A percentile compares a stretch with the other conserved stretches of the same genome.
These are phyloP conservation scores for Cryptocheilus praepositus DNA, from an alignment of 2,888 invertebrate species.

Conservation along the genomic window DNA sequence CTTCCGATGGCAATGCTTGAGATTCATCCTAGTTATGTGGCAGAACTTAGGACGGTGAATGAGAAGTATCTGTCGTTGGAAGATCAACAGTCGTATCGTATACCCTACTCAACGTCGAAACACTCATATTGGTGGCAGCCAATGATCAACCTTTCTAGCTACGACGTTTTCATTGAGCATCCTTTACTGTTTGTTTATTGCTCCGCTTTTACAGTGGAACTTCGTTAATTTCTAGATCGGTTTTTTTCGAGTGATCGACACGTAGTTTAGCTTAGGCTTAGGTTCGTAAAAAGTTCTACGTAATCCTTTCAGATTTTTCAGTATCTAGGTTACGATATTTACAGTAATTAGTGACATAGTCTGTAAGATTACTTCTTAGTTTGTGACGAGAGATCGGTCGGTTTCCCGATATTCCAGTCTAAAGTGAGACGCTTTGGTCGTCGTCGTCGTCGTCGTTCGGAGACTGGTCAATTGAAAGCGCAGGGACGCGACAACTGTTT, in stretches of 20 bases:
- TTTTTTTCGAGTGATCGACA: slow-evolving; percentile 55
- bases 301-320: slow-evolving; percentile 61
- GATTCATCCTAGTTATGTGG: slow-evolving; percentile 56
- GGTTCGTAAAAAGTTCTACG: slow-evolving; percentile 60
- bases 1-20: slow-evolving; percentile 58
- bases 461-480: slow-evolving; percentile 41
- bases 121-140: slow-evolving; percentile 41
- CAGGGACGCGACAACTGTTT: slow-evolving; percentile 48
- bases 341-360: slow-evolving; percentile 58
- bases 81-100: slow-evolving; percentile 56
- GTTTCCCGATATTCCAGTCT: slow-evolving; percentile 47
- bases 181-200: slow-evolving; percentile 49
- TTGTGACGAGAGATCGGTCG: slow-evolving; percentile 54
- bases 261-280: slow-evolving; percentile 64
- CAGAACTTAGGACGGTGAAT: slow-evolving; percentile 54
- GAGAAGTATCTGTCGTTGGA: slow-evolving; percentile 57
- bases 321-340: slow-evolving; percentile 62
- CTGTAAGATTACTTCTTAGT: slow-evolving; percentile 61
- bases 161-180: slow-evolving; percentile 35
- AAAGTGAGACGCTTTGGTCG: slow-evolving; percentile 47
- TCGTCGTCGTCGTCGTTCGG: slow-evolving; percentile 41
- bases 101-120: slow-evolving; percentile 49
- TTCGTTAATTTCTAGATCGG: slow-evolving; percentile 52
- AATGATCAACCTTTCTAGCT: slow-evolving; percentile 42
- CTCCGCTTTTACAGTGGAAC: slow-evolving; percentile 55